Evolutionary conservation across 2,113 vertebrate species (phyloP).

Genomic region (Cynocephalus volans): DNA sequence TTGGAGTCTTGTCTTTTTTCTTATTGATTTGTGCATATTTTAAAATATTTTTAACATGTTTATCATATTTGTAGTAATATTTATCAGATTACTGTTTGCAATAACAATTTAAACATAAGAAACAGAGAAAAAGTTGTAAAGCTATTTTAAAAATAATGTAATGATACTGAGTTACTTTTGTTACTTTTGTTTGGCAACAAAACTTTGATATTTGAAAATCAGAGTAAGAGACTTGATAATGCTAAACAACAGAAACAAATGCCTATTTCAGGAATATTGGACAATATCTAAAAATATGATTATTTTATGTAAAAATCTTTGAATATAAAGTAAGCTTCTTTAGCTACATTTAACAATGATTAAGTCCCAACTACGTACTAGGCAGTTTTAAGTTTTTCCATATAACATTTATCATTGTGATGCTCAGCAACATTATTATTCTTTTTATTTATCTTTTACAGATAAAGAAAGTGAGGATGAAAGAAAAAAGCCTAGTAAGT

Average conservation of each 20-base stretch:
- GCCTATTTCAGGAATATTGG: neutral
- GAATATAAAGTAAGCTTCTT: neutral
- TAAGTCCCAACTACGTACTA: neutral
- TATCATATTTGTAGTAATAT: neutral
- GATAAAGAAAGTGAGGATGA: neutral
- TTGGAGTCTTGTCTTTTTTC: neutral
- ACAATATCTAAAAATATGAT: neutral
- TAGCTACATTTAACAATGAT: neutral
- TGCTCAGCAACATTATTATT: neutral
- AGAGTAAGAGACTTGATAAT: neutral
- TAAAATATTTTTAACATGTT: constrained; percentile 2
- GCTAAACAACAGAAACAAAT: constrained; percentile 36
- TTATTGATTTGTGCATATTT: neutral
- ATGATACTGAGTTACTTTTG: neutral
- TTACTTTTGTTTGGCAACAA: neutral
- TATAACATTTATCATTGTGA: neutral
- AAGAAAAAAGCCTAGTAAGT: neutral
- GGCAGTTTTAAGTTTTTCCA: neutral
- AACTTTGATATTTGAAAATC: neutral
- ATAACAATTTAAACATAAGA: constrained; percentile 57
- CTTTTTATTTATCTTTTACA: neutral
- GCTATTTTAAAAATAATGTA: constrained; percentile 11
- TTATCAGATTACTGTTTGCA: neutral
- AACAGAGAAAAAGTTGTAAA: neutral
- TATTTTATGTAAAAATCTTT: constrained; percentile 4